Evolutionary conservation across 2,797 vertebrate genomes (phyloP).

Genomic region (Antrozous pallidus): DNA sequence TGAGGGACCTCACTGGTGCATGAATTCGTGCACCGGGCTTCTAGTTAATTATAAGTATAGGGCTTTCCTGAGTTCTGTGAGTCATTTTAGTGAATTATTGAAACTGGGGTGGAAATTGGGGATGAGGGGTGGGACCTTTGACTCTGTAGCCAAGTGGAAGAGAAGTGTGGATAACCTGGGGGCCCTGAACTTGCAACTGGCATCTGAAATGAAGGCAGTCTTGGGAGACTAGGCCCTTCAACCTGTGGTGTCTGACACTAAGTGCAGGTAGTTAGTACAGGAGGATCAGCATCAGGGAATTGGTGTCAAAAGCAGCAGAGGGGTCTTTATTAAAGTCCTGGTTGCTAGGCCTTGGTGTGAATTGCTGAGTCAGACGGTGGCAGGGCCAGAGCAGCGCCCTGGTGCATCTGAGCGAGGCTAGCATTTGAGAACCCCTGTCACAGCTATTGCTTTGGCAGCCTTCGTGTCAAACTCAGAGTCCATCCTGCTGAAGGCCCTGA

Average conservation of each 20-base stretch:
- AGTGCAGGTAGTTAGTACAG: not conserved
- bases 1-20: too few species aligned
- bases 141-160: not conserved
- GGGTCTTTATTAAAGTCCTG: not conserved
- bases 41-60: not conserved
- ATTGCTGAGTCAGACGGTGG: not conserved
- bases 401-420: not conserved
- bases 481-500: not conserved
- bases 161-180: not conserved
- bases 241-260: not conserved
- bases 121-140: not conserved
- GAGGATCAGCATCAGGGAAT: not conserved
- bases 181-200: not conserved
- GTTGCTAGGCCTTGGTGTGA: not conserved
- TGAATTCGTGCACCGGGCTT: too few species aligned
- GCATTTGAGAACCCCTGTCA: not conserved
- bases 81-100: not conserved
- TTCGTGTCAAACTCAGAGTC: not conserved
- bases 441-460: not conserved
- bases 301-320: not conserved
- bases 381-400: not conserved
- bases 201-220: not conserved
- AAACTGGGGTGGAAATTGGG: not conserved
- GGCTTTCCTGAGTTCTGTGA: not conserved
- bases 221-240: not conserved